These are phyloP conservation scores for Yponomeuta evonymella DNA, from an alignment of 2,888 invertebrate species.

Conservation along the genomic window DNA sequence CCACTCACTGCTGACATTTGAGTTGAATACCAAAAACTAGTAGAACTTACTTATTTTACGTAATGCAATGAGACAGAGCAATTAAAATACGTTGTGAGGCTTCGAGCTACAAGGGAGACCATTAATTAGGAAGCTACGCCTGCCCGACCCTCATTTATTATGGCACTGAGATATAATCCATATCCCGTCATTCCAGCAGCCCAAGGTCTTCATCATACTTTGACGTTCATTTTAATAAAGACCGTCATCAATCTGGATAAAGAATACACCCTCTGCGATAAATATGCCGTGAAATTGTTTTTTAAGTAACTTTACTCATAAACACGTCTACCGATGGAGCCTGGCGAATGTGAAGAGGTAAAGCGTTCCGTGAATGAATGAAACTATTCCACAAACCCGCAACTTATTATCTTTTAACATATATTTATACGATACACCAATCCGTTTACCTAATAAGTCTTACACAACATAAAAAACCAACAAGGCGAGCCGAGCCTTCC, in stretches of 20 bases:
- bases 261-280: not conserved
- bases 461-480: no score
- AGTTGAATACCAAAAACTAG: no score
- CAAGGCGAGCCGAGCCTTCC: no score
- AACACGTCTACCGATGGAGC: no score
- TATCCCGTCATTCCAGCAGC: not conserved
- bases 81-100: conserved; percentile 9
- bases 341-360: no score
- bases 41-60: no score
- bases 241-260: conserved; percentile 8
- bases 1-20: no score
- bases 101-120: not conserved
- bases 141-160: not conserved
- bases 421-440: no score
- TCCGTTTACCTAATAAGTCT: no score
- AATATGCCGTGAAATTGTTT: not conserved
- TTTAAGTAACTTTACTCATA: not conserved
- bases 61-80: conserved; percentile 3
- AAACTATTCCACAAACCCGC: no score
- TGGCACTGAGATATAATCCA: not conserved
- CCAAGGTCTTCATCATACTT: not conserved
- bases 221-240: conserved; percentile 6
- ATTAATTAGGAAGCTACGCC: conserved; percentile 9
- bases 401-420: no score
- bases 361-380: no score